These are phyloP conservation scores for Ophraella communa DNA, from an alignment of 2,888 invertebrate genomes.

Conservation along the genomic window DNA sequence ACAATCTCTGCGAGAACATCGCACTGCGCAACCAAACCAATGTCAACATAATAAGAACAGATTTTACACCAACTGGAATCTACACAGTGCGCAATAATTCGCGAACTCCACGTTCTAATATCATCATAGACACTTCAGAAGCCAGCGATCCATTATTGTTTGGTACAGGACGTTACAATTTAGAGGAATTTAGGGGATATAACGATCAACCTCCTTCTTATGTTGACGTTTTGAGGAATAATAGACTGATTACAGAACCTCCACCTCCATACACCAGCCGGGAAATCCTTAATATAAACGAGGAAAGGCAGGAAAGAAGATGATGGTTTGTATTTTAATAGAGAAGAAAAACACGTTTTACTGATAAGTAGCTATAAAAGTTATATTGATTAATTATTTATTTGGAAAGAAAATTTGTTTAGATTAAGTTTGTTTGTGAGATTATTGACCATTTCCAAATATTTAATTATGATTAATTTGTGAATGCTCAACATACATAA, in stretches of 20 bases:
- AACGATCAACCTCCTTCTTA: constrained; percentile 55
- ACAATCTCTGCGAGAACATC: constrained; percentile 43
- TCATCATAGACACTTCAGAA: constrained; percentile 47
- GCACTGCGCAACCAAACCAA: constrained; percentile 42
- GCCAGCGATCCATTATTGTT: constrained; percentile 51
- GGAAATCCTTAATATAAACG: constrained; percentile 45
- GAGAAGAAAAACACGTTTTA: too few relatives aligned
- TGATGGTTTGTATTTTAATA: constrained; percentile 11
- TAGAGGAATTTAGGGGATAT: constrained; percentile 32
- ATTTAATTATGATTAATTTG: too few relatives aligned
- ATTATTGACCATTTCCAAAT: too few relatives aligned
- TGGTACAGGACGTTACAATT: constrained; percentile 37
- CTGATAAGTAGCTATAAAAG: background rate
- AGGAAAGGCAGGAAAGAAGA: constrained; percentile 34
- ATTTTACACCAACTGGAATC: constrained; percentile 41
- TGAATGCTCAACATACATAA: too few relatives aligned
- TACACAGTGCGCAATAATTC: constrained; percentile 43
- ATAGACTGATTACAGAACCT: constrained; percentile 51
- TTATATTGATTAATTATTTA: too few relatives aligned
- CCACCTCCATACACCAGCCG: constrained; percentile 61
- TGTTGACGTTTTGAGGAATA: constrained; percentile 49
- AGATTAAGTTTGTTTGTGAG: too few relatives aligned
- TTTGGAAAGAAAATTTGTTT: too few relatives aligned
- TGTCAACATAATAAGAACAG: constrained; percentile 40
- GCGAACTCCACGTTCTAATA: constrained; percentile 41